phyloP scores from a whole-genome alignment of 2,797 vertebrate genomes.

The Cryptoprocta ferox region DNA sequence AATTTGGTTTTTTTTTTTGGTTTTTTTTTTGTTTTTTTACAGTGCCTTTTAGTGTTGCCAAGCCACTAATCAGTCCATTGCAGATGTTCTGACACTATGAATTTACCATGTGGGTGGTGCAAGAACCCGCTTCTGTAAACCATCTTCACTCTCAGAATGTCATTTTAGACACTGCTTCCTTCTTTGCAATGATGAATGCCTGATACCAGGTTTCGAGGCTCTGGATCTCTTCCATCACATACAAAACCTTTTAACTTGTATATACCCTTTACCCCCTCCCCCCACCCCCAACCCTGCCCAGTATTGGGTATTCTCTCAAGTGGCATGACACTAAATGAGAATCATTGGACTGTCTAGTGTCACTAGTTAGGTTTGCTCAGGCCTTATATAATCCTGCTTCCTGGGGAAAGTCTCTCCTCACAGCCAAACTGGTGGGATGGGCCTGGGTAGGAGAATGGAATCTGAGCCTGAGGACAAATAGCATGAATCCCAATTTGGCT shows the following conservation, averaged over 20 bases:
- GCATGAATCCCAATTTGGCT: not conserved
- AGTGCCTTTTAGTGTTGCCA: not conserved
- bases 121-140: not conserved
- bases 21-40: not conserved
- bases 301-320: not conserved
- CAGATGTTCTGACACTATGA: not conserved
- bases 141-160: not conserved
- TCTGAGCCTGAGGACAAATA: not conserved
- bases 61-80: not conserved
- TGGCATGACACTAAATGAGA: not conserved
- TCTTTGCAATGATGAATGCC: not conserved
- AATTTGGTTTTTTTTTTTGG: not conserved
- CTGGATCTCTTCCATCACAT: not conserved
- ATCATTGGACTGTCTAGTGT: not conserved
- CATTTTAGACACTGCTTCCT: not conserved
- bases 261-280: not conserved
- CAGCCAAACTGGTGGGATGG: not conserved
- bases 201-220: not conserved
- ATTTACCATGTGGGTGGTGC: not conserved
- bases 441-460: not conserved
- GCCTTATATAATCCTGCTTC: not conserved
- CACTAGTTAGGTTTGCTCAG: not conserved
- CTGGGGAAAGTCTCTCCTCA: not conserved
- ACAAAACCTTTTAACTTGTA: not conserved
- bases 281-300: accelerated